Percentiles rank a stretch among this genome's conserved stretches.
Evolutionary conservation across 2,113 vertebrate species (phyloP).

Genomic region (Todiramphus saurophagus): DNA sequence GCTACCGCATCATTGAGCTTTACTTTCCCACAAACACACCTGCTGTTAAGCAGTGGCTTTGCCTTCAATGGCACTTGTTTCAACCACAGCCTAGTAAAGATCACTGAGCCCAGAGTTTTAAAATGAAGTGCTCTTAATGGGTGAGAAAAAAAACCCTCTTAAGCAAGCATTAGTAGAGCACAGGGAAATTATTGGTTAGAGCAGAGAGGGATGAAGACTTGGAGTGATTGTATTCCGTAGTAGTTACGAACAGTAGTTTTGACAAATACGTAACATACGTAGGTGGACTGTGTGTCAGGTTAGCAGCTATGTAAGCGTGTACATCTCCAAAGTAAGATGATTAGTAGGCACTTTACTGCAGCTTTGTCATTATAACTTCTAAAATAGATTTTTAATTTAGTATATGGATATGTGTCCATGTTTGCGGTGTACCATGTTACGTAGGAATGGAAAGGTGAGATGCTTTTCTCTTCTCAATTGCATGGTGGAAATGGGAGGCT

Average conservation of each 20-base stretch:
- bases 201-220: neutral
- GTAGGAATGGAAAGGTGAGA: neutral
- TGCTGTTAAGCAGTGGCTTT: conserved; percentile 36
- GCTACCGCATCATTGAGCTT: neutral
- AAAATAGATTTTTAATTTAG: neutral
- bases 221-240: neutral
- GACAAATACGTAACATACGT: neutral
- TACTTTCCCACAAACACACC: conserved; percentile 53
- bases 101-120: neutral
- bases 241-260: neutral
- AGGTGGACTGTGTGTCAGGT: neutral
- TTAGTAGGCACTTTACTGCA: neutral
- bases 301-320: neutral
- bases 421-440: neutral
- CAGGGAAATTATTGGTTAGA: neutral
- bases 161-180: neutral
- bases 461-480: neutral
- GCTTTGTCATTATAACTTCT: neutral
- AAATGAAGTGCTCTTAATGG: neutral
- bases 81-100: conserved; percentile 26
- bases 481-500: neutral
- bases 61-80: conserved; percentile 55
- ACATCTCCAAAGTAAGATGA: neutral
- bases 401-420: fast-evolving
- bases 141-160: neutral